These are phyloP conservation scores for Aix galericulata DNA, from an alignment of 2,113 vertebrate genomes.

Conservation along the genomic window DNA sequence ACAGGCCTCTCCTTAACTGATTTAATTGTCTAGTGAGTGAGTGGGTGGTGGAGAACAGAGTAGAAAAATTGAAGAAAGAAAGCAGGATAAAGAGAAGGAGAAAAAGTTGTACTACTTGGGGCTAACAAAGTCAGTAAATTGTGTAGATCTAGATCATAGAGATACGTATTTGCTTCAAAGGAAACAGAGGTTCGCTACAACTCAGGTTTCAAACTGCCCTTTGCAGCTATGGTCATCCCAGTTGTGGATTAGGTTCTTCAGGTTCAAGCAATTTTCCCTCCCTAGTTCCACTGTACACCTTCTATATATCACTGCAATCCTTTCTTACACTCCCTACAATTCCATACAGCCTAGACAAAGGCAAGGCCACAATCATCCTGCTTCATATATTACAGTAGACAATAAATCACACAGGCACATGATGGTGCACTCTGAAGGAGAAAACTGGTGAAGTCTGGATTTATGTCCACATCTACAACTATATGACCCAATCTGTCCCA, in stretches of 20 bases:
- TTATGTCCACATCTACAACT: not conserved
- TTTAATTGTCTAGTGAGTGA: not conserved
- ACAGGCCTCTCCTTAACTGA: not conserved
- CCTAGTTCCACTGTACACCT: rapidly evolving
- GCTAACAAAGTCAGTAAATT: not conserved
- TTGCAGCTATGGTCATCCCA: not conserved
- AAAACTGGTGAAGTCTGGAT: not conserved
- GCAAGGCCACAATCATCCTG: not conserved
- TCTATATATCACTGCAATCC: not conserved
- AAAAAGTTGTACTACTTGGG: not conserved
- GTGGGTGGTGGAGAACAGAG: not conserved
- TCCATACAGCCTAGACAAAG: not conserved
- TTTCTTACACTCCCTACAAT: not conserved
- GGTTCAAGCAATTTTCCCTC: not conserved
- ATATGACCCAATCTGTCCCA: not conserved
- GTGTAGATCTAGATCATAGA: not conserved
- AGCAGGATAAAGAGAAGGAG: not conserved
- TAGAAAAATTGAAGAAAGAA: not conserved
- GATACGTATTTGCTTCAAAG: not conserved
- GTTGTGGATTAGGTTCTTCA: not conserved
- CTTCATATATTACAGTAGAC: not conserved
- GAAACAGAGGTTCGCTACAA: not conserved
- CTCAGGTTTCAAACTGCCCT: not conserved
- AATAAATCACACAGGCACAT: too few species aligned
- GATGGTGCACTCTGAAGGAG: not conserved